phyloP scores from a whole-genome alignment of 2,113 vertebrate genomes.

The Choloepus hoffmanni region DNA sequence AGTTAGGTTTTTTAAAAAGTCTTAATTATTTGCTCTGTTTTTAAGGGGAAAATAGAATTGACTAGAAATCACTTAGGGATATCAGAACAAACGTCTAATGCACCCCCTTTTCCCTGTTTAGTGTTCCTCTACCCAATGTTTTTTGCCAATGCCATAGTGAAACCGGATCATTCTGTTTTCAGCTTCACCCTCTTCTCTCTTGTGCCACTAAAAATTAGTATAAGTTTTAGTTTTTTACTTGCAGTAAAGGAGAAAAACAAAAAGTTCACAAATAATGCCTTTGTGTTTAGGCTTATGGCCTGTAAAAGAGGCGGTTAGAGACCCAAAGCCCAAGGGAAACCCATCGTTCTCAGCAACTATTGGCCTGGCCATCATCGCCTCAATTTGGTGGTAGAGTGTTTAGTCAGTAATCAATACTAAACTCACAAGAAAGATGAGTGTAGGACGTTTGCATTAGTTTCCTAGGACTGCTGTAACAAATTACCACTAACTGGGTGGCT shows the following conservation, averaged over 20 bases:
- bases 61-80: neutral
- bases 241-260: neutral
- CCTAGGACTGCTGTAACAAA: neutral
- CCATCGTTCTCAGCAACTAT: neutral
- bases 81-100: neutral
- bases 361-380: neutral
- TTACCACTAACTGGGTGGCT: neutral
- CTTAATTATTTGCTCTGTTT: neutral
- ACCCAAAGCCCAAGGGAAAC: neutral
- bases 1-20: neutral
- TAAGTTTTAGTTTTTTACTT: neutral
- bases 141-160: neutral
- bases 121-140: neutral
- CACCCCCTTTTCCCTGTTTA: neutral
- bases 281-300: neutral
- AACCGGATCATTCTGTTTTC: neutral
- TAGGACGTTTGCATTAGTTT: neutral
- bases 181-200: neutral
- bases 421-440: neutral
- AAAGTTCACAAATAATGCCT: neutral
- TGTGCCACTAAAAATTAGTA: neutral
- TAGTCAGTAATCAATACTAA: neutral
- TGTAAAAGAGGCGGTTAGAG: neutral
- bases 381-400: neutral
- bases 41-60: neutral